Evolutionary conservation across 2,113 vertebrate genomes (phyloP).

Genomic region (Cinclus mexicanus): DNA sequence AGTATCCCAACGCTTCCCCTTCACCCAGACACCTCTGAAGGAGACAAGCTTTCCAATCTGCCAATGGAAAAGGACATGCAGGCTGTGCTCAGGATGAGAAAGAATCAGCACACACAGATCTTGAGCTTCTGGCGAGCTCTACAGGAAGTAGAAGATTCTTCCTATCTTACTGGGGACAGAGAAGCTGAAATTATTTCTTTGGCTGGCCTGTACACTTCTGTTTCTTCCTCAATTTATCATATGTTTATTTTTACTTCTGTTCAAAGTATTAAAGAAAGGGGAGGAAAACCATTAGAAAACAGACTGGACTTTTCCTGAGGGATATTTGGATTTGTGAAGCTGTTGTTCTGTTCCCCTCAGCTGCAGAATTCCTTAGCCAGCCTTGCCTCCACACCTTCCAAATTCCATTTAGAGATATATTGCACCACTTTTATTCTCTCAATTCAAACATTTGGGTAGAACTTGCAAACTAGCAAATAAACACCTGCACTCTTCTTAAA

Average conservation of each 20-base stretch:
- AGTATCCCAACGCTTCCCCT: background rate
- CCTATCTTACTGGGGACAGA: slow-evolving; percentile 17
- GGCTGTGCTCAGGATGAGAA: background rate
- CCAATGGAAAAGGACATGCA: background rate
- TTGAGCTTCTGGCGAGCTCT: background rate
- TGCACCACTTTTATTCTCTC: background rate
- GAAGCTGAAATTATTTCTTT: slow-evolving; percentile 5
- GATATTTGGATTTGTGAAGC: background rate
- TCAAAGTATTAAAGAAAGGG: slow-evolving; percentile 2
- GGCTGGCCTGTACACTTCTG: slow-evolving; percentile 1
- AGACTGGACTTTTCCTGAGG: background rate
- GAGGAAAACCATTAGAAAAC: background rate
- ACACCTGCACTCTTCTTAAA: background rate
- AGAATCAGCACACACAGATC: background rate
- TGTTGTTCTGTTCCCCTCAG: background rate
- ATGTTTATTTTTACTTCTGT: background rate
- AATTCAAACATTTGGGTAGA: background rate
- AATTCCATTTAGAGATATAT: background rate
- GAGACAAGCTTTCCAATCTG: background rate
- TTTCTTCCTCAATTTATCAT: slow-evolving; percentile 29
- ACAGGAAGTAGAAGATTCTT: slow-evolving; percentile 4
- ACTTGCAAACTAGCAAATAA: background rate
- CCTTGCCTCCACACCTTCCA: background rate
- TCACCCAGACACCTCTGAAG: background rate
- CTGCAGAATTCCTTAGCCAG: background rate